phyloP scores from a whole-genome alignment of 2,113 vertebrate genomes.

The Acrocephalus kingi region DNA sequence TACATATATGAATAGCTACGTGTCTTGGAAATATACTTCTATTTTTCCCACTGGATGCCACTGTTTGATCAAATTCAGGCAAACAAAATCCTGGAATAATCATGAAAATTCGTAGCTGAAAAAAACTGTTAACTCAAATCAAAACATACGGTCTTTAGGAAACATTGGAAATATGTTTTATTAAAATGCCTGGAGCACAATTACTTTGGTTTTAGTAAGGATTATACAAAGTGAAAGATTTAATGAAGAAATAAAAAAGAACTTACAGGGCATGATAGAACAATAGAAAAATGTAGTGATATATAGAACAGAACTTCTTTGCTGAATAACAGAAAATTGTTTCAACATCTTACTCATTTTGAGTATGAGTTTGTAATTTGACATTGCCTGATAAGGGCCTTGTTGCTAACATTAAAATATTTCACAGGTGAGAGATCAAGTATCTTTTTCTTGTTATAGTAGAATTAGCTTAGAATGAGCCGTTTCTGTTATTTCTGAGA shows the following conservation, averaged over 20 bases:
- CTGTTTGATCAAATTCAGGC: constrained; percentile 52
- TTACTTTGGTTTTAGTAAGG: not conserved
- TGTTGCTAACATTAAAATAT: not conserved
- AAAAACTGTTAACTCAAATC: not conserved
- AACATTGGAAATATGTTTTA: not conserved
- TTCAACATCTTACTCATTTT: not conserved
- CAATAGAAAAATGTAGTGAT: not conserved
- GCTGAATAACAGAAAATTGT: not conserved
- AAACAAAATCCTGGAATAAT: not conserved
- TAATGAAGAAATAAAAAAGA: not conserved
- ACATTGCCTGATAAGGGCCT: not conserved
- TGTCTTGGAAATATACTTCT: not conserved
- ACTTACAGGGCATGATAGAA: not conserved
- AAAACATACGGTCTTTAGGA: not conserved
- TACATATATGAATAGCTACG: not conserved
- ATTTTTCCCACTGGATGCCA: constrained; percentile 44
- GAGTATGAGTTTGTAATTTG: not conserved
- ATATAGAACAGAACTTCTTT: not conserved
- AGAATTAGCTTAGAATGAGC: not conserved
- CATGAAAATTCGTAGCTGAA: not conserved
- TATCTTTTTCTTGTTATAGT: not conserved
- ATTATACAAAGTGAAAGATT: not conserved
- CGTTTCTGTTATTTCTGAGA: not conserved
- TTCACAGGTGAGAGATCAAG: not conserved
- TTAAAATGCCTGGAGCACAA: not conserved